Conservation (phyloP, 2,113 vertebrate species). For the Mugil cephalus region DNA sequence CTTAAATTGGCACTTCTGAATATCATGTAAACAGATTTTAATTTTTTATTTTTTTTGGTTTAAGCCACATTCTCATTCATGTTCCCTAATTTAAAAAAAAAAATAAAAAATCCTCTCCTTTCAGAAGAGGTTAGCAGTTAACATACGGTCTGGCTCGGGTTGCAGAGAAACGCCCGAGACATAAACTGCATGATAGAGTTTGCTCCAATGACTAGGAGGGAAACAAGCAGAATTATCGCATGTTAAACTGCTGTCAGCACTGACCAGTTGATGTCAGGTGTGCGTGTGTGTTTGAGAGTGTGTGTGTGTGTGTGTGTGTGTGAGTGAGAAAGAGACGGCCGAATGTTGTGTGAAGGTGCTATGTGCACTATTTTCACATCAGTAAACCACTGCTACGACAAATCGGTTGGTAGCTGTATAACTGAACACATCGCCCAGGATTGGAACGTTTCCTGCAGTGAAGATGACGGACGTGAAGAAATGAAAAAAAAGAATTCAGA, state of each 20-base stretch:
- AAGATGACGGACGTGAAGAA: background rate
- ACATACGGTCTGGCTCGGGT: background rate
- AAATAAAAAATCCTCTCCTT: slow-evolving; percentile 13
- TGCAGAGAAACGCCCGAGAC: slow-evolving; percentile 18
- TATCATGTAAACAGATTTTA: slow-evolving; percentile 11
- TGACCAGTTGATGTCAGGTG: slow-evolving; percentile 47
- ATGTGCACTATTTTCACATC: slow-evolving; percentile 30
- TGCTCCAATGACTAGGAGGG: slow-evolving; percentile 27
- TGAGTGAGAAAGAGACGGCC: slow-evolving; percentile 38
- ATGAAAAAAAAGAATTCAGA: slow-evolving; percentile 17
- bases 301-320: slow-evolving; percentile 6
- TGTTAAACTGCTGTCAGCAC: slow-evolving; percentile 56
- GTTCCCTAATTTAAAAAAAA: slow-evolving; percentile 4
- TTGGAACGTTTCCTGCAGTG: no score
- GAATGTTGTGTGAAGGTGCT: slow-evolving; percentile 64
- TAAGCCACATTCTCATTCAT: slow-evolving; percentile 13
- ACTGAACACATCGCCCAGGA: background rate
- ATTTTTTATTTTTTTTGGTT: slow-evolving; percentile 28
- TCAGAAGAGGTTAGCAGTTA: slow-evolving; percentile 8
- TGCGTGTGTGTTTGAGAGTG: slow-evolving; percentile 24
- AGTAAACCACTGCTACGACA: background rate
- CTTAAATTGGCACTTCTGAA: slow-evolving; percentile 29
- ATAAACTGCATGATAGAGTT: slow-evolving; percentile 64
- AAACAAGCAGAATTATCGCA: slow-evolving; percentile 54
- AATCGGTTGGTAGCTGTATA: background rate